Evolutionary conservation across 2,888 invertebrate genomes (phyloP).

Genomic region (Galerucella pusilla): DNA sequence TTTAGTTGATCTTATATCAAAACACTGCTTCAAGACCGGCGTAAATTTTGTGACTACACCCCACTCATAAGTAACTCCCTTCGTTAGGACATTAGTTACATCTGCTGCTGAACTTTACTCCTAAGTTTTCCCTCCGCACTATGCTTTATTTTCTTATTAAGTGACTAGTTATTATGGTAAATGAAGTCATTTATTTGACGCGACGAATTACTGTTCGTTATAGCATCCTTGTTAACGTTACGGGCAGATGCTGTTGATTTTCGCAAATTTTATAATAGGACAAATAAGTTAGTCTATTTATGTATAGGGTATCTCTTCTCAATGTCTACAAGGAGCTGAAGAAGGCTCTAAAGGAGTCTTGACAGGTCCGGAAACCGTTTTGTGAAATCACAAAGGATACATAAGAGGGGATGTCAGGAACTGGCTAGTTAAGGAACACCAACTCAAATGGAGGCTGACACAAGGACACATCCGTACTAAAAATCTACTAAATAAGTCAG

Average conservation of each 20-base stretch:
- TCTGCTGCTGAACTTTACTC: conserved; percentile 48
- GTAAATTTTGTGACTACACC: neutral
- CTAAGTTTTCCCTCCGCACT: conserved; percentile 42
- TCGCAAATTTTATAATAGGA: neutral
- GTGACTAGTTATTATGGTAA: conserved; percentile 52
- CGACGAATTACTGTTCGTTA: conserved; percentile 13
- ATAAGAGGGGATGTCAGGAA: too few species aligned
- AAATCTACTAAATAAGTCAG: too few species aligned
- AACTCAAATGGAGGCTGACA: too few species aligned
- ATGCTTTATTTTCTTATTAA: conserved; percentile 53
- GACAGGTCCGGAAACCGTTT: too few species aligned
- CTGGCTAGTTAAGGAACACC: too few species aligned
- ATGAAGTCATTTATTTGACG: conserved; percentile 50
- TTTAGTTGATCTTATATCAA: neutral
- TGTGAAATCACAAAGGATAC: too few species aligned
- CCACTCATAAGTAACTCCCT: conserved; percentile 31
- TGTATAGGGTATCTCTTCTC: neutral
- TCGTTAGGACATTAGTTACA: conserved; percentile 42
- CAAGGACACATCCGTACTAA: too few species aligned
- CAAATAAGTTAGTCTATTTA: neutral
- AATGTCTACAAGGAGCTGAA: too few species aligned
- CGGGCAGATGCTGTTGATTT: conserved; percentile 4
- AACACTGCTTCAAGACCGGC: neutral
- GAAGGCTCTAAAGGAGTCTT: too few species aligned
- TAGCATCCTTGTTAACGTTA: neutral